Evolutionary conservation across 2,888 invertebrate genomes (phyloP), one percentile per base, ranked within the genome.

Genomic region (Leptinotarsa peninsularis): DNA sequence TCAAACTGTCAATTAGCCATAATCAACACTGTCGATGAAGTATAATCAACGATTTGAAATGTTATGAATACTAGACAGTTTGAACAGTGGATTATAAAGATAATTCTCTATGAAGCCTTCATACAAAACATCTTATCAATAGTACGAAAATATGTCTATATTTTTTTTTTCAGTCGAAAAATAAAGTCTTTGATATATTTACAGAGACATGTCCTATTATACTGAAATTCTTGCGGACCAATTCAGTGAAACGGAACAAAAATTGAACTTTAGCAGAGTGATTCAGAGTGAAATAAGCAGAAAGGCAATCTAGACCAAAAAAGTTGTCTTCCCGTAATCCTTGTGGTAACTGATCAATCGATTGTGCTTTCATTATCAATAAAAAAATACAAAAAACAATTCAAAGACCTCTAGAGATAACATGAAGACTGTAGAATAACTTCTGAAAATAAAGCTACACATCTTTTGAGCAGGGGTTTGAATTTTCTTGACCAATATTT

Each of bases 181-280:
- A 58, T 56, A 21, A 14, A 58, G 52, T 54, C 5, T 17, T 54
- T 54, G n/a, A 18, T 54, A n/a, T 17, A n/a, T 63, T 17, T 15
- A 33, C 23, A 56, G n/a, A n/a, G 18, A 4, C 56, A 27, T 27
- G 23, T 23, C 60, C 23, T 60, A 15, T 60, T 23, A 60, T 23
- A 60, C 27, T 13, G 60, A 60, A 27, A 60, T 60, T 60, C 1
- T 27, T 27, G 13, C 1, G 60, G 23, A 60, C 60, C 27, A 60
- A 23, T 60, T 60, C 60, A 60, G 23, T 23, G 18, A 60, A 60
- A 60, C 23, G 17, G 23, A 60, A 60, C 60, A 60, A 60, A 15
- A 17, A 27, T 23, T 14, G 58, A 58, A 58, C 21, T n/a, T 21
- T 10, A 21, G 18, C 58, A 58, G 18, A 58, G 21, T 58, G 58